phyloP scores from a whole-genome alignment of 1,140 invertebrate genomes.

The Penaeus japonicus region DNA sequence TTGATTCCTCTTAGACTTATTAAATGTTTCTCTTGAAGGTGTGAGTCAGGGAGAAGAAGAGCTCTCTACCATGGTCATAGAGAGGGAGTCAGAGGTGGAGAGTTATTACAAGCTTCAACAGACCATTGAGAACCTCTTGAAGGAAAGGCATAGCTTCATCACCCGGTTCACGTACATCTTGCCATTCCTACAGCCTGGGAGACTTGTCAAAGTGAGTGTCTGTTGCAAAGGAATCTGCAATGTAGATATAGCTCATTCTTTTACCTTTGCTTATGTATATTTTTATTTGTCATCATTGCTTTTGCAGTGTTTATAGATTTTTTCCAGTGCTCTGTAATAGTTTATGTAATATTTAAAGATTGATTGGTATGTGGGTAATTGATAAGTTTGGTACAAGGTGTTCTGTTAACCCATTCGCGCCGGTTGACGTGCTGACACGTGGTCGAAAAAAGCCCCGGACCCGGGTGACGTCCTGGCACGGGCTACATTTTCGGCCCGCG shows the following conservation, averaged over 20 bases:
- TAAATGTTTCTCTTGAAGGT: slow-evolving; percentile 16
- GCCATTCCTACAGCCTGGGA: slow-evolving; percentile 92
- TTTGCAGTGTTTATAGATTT: too few relatives aligned
- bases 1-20: not conserved
- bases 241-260: not conserved
- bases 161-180: slow-evolving; percentile 88
- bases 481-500: too few relatives aligned
- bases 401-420: too few relatives aligned
- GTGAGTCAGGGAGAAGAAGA: slow-evolving; percentile 47
- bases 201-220: slow-evolving; percentile 83
- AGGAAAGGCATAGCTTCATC: slow-evolving; percentile 80
- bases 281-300: too few relatives aligned
- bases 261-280: too few relatives aligned
- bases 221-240: not conserved
- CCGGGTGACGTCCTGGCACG: too few relatives aligned
- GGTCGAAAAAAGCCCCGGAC: too few relatives aligned
- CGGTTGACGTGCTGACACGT: too few relatives aligned
- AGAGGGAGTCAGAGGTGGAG: slow-evolving; percentile 78
- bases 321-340: too few relatives aligned
- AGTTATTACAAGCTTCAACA: slow-evolving; percentile 86
- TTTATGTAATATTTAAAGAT: too few relatives aligned
- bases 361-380: too few relatives aligned
- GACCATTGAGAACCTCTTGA: slow-evolving; percentile 78
- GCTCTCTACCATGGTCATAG: slow-evolving; percentile 61
- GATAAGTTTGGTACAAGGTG: too few relatives aligned